Conservation (phyloP, 2,797 vertebrate species). For the Phrynocephalus vlangalii region DNA sequence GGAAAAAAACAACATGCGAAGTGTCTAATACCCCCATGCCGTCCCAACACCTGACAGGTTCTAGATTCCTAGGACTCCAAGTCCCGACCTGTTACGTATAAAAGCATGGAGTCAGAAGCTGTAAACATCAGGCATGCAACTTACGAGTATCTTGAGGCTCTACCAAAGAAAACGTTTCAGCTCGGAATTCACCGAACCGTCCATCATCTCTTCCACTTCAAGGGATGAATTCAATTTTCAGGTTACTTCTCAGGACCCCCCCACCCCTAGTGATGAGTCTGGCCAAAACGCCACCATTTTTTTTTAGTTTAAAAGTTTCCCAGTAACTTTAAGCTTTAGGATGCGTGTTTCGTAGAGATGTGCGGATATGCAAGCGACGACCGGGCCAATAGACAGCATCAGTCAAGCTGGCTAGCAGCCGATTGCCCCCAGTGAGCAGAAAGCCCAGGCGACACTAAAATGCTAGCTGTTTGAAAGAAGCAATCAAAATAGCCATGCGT, state of each 20-base stretch:
- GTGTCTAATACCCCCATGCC: background rate
- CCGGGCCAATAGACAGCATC: background rate
- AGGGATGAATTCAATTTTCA: too few species aligned
- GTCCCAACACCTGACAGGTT: too few species aligned
- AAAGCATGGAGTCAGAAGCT: background rate
- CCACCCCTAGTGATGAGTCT: too few species aligned
- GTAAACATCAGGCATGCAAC: background rate
- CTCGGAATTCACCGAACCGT: background rate
- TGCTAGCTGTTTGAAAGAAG: background rate
- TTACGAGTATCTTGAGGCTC: background rate
- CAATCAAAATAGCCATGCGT: background rate
- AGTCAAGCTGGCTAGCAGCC: background rate
- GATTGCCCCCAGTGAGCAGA: background rate
- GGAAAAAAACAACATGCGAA: conserved; percentile 8
- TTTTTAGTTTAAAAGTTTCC: too few species aligned
- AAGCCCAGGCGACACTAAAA: background rate
- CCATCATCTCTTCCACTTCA: too few species aligned
- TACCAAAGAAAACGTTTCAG: background rate
- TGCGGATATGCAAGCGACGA: too few species aligned
- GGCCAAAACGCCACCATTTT: too few species aligned
- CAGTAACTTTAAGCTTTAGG: too few species aligned
- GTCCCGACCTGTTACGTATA: background rate
- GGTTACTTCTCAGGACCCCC: too few species aligned
- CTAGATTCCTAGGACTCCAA: background rate
- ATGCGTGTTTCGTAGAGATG: too few species aligned